phyloP scores from a whole-genome alignment of 2,113 vertebrate genomes.

The Coturnix japonica region DNA sequence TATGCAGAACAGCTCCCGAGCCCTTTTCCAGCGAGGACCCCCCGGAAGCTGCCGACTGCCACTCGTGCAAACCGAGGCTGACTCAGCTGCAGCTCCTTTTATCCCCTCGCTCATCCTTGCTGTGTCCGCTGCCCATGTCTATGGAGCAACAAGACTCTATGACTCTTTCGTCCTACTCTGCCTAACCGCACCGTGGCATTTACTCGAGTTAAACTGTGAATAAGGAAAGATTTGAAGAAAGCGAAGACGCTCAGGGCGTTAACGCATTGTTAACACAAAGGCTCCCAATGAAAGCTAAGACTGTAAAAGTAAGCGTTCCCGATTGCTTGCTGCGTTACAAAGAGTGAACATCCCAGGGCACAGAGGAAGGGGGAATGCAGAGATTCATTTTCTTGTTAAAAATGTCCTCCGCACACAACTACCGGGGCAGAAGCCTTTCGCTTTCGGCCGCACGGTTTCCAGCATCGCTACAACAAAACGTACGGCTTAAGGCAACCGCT shows the following conservation, averaged over 20 bases:
- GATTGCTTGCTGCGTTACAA: not conserved
- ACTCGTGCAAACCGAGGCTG: not conserved
- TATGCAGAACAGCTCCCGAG: constrained; percentile 1
- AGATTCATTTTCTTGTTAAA: not conserved
- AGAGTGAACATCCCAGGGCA: not conserved
- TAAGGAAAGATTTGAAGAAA: not conserved
- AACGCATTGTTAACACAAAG: not conserved
- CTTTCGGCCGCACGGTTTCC: not conserved
- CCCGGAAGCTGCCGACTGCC: constrained; percentile 4
- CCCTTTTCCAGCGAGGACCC: not conserved
- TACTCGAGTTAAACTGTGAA: not conserved
- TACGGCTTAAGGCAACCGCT: not conserved
- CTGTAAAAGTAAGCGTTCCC: not conserved
- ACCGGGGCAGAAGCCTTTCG: not conserved
- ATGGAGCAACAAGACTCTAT: not conserved
- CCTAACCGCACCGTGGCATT: not conserved
- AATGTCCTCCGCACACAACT: not conserved
- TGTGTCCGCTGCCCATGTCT: not conserved
- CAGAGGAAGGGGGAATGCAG: not conserved
- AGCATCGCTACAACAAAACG: not conserved
- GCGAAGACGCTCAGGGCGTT: not conserved
- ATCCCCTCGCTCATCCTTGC: not conserved
- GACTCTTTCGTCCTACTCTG: not conserved
- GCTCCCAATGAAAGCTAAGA: not conserved
- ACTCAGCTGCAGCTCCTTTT: not conserved